A percentile compares a stretch with the other conserved stretches of the same genome.
Conservation (phyloP, 2,113 vertebrate genomes). For the Indicator indicator region DNA sequence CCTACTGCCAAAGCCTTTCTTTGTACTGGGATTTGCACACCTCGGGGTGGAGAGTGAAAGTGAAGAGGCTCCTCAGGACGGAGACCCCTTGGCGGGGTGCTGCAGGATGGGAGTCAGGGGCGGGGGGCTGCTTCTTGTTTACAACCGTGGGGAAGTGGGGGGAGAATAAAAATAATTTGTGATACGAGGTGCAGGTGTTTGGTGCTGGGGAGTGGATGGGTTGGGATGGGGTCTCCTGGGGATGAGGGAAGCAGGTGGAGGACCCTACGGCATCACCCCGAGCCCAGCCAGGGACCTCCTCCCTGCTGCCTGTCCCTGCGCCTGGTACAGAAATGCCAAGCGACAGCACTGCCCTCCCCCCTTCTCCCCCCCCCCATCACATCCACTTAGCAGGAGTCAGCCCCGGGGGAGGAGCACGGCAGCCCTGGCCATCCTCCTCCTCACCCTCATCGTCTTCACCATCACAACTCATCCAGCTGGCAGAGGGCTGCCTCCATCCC, state of each 20-base stretch:
- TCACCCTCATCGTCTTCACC: neutral
- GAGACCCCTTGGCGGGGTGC: neutral
- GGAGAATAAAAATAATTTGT: slow-evolving; percentile 66
- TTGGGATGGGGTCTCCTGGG: neutral
- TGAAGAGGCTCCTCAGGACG: neutral
- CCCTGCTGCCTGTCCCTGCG: neutral
- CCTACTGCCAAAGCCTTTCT: neutral
- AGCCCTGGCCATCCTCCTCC: neutral
- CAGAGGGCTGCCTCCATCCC: neutral
- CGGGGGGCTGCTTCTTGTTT: slow-evolving; percentile 50
- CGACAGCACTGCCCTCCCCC: neutral
- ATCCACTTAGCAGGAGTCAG: neutral
- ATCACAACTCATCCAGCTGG: neutral
- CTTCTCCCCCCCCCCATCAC: slow-evolving; percentile 17
- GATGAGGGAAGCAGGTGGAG: neutral
- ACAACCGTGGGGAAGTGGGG: neutral
- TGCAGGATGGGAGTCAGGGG: neutral
- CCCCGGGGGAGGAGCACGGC: neutral
- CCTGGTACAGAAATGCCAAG: neutral
- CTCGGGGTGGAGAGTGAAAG: neutral
- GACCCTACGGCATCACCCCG: accelerated
- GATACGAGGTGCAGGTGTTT: neutral
- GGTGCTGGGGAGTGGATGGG: neutral
- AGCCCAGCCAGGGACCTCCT: neutral
- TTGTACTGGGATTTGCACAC: slow-evolving; percentile 43